phyloP scores from a whole-genome alignment of 2,113 vertebrate genomes.

The Trichechus manatus region DNA sequence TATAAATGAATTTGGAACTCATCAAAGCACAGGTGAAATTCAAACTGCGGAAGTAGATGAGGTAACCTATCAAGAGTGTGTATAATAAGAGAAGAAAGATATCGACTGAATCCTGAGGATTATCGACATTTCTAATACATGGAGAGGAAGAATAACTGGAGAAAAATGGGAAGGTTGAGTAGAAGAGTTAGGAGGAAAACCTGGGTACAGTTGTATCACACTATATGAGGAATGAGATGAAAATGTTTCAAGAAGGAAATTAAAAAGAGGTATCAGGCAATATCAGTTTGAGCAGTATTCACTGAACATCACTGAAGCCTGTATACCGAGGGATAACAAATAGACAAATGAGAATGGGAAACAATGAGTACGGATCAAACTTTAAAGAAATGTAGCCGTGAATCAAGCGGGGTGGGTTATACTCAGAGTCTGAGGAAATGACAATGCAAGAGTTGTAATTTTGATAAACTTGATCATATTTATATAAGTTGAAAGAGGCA shows the following conservation, averaged over 20 bases:
- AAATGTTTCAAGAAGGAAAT: background rate
- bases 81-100: slow-evolving; percentile 11
- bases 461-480: background rate
- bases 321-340: background rate
- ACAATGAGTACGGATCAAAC: background rate
- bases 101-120: background rate
- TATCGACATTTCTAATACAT: background rate
- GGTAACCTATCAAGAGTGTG: background rate
- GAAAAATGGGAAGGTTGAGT: background rate
- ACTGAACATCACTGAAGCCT: background rate
- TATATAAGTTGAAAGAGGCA: background rate
- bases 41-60: background rate
- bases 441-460: background rate
- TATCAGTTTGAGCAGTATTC: background rate
- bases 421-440: background rate
- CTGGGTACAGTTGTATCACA: background rate
- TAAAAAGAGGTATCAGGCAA: background rate
- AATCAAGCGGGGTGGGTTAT: background rate
- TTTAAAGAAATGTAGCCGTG: background rate
- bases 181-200: background rate
- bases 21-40: slow-evolving; percentile 1
- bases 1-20: background rate
- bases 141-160: background rate
- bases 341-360: background rate
- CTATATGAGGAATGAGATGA: background rate